These are phyloP conservation scores for Oryctes rhinoceros DNA, from an alignment of 1,140 invertebrate species.

Conservation along the genomic window DNA sequence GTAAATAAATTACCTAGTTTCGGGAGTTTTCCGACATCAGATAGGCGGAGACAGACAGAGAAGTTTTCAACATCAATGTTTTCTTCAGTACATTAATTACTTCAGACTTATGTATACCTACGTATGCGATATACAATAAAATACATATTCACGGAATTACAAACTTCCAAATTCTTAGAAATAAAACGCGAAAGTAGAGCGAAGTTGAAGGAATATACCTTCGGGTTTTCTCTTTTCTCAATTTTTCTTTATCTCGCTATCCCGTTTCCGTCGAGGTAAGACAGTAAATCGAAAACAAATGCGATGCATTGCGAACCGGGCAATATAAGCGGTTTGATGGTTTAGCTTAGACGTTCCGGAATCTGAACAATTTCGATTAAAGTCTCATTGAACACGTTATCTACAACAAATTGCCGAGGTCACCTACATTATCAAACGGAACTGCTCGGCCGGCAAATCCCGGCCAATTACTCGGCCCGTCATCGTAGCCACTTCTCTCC, in stretches of 20 bases:
- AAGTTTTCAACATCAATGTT: too few species aligned
- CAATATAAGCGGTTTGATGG: conserved; percentile 50
- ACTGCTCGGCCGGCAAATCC: conserved; percentile 43
- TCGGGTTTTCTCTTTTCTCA: background rate
- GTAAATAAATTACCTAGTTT: too few species aligned
- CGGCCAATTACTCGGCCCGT: conserved; percentile 45
- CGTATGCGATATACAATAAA: too few species aligned
- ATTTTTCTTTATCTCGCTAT: background rate
- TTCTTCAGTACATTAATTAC: too few species aligned
- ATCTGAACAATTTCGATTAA: conserved; percentile 52
- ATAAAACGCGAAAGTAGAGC: background rate
- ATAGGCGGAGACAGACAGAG: too few species aligned
- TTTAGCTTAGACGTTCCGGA: conserved; percentile 52
- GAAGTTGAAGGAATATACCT: background rate
- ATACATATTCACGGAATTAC: too few species aligned
- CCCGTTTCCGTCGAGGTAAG: background rate
- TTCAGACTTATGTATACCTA: too few species aligned
- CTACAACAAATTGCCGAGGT: conserved; percentile 48
- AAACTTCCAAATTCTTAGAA: background rate
- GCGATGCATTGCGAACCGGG: conserved; percentile 44
- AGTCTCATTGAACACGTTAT: conserved; percentile 52
- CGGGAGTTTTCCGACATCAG: too few species aligned
- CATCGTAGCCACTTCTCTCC: background rate
- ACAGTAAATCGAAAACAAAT: conserved; percentile 44
- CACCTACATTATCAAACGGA: conserved; percentile 47